Evolutionary conservation across 2,113 vertebrate genomes (phyloP), one percentile per base, ranked within the genome.

Genomic region (Gila orcuttii): DNA sequence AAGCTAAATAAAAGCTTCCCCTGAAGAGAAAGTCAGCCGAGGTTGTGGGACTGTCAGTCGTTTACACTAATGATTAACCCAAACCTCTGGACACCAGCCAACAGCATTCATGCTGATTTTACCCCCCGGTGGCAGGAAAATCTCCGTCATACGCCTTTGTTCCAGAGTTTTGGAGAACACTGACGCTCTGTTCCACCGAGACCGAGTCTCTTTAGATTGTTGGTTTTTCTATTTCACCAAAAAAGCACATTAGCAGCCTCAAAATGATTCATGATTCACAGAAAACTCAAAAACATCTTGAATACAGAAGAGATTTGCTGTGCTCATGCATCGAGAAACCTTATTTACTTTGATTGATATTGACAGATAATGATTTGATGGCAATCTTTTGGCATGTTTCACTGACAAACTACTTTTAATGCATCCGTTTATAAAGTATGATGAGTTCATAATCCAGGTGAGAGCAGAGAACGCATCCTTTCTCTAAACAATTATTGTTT

Each of bases 21-120:
- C 81, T 71, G 88, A 91, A 76, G 88, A 87, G 84, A 88, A 88
- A 90, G 82, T 66, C 23, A 80, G 87, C 79, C 78, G 85, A 83
- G 88, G 89, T 87, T 90, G 86, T 90, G 85, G 87, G 90, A 89
- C 89, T 79, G 79, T 88, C 84, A 82, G 73, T 21, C 71, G 36
- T 28, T 62, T 86, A 80, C 57, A 64, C 17, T 62, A 36, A 76
- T 60, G 66, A 78, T 84, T 82, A 73, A 83, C 87, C 87, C 83
- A 91, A 90, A 92, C 90, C 87, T 83, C 89, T 92, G 94, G 93
- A 91, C 86, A 86, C 89, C 86, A 91, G 93, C 94, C 94, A 95
- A 91, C 82, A 86, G 90, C 92, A 94, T 92, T 94, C 93, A 94
- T 92, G 91, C 93, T 95, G 94, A 93, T 93, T 94, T 92, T 89